Conservation (phyloP, 2,797 vertebrate species). For the Vultur gryphus region DNA sequence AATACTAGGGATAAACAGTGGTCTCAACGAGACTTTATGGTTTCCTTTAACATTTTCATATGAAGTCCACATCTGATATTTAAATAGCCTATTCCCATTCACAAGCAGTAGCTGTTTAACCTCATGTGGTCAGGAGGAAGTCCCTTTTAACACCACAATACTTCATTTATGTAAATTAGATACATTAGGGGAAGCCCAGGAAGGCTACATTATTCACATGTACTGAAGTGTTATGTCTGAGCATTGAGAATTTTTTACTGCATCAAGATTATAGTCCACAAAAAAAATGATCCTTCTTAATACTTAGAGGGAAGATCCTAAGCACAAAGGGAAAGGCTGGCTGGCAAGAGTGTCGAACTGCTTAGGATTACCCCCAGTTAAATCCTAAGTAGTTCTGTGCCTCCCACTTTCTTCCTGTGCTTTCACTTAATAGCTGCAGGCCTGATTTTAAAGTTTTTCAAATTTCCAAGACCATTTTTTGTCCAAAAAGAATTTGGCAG, state of each 20-base stretch:
- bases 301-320: not conserved
- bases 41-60: not conserved
- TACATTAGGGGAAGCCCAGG: not conserved
- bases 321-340: not conserved
- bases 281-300: not conserved
- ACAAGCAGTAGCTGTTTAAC: not conserved
- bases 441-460: not conserved
- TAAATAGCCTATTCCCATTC: not conserved
- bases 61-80: not conserved
- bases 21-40: not conserved
- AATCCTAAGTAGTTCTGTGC: not conserved
- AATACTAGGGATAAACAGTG: not conserved
- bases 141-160: not conserved
- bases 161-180: not conserved
- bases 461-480: not conserved
- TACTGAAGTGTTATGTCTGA: not conserved
- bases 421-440: not conserved
- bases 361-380: not conserved
- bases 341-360: not conserved
- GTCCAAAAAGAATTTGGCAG: not conserved
- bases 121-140: not conserved
- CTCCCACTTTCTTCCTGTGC: not conserved
- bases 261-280: not conserved
- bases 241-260: not conserved
- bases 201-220: not conserved